Conservation (phyloP, 1,140 invertebrate genomes). For the Drosophila auraria region DNA sequence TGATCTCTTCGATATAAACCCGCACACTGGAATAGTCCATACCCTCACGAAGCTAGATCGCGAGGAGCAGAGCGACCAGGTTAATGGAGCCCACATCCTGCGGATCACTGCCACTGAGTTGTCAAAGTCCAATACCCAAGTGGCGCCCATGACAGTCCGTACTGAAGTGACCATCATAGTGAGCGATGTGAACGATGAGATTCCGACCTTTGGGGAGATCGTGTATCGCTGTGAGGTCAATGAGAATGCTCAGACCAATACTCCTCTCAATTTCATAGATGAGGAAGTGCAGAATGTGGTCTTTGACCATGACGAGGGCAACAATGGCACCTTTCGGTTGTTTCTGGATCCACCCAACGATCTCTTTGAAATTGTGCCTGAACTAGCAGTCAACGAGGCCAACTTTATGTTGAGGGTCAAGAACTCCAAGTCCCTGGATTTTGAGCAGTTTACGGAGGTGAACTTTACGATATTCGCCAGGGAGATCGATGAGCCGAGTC, state of each 20-base stretch:
- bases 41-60: slow-evolving; percentile 92
- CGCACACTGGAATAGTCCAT: slow-evolving; percentile 91
- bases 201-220: slow-evolving; percentile 92
- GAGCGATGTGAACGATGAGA: slow-evolving; percentile 98
- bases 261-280: slow-evolving; percentile 94
- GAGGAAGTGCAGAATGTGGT: slow-evolving; percentile 93
- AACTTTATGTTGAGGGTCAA: slow-evolving; percentile 96
- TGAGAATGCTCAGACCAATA: slow-evolving; percentile 96
- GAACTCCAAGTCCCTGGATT: slow-evolving; percentile 93
- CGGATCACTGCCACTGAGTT: slow-evolving; percentile 90
- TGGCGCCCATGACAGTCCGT: slow-evolving; percentile 90
- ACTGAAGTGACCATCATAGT: slow-evolving; percentile 97
- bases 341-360: slow-evolving; percentile 92
- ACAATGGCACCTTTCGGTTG: slow-evolving; percentile 95
- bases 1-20: slow-evolving; percentile 91
- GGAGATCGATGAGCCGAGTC: slow-evolving; percentile 89
- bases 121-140: slow-evolving; percentile 88
- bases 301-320: slow-evolving; percentile 96
- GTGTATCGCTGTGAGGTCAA: slow-evolving; percentile 95
- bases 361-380: slow-evolving; percentile 95
- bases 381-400: slow-evolving; percentile 95
- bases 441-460: slow-evolving; percentile 91
- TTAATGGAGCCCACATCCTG: slow-evolving; percentile 94
- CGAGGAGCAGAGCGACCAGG: slow-evolving; percentile 91
- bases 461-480: slow-evolving; percentile 95